Evolutionary conservation across 2,797 vertebrate species (phyloP).

Genomic region (Myotis vivesi): DNA sequence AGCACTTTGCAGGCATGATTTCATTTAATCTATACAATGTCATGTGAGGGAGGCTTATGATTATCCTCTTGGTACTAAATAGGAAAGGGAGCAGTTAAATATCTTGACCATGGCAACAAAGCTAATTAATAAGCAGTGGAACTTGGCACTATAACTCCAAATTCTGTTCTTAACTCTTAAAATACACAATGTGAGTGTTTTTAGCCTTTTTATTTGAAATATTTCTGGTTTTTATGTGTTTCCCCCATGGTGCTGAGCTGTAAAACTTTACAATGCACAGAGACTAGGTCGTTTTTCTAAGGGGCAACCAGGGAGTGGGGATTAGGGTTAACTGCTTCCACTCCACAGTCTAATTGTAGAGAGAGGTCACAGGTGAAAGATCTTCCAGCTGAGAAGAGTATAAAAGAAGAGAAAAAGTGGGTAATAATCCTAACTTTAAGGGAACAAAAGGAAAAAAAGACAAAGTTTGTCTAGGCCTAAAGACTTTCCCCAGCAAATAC

Average conservation of each 20-base stretch:
- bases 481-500: not conserved
- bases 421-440: not conserved
- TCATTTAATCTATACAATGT: not conserved
- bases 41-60: not conserved
- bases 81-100: not conserved
- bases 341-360: not conserved
- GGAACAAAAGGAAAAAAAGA: not conserved
- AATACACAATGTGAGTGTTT: not conserved
- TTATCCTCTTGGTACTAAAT: not conserved
- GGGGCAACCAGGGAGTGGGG: not conserved
- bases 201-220: slow-evolving; percentile 8
- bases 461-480: not conserved
- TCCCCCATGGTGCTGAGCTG: not conserved
- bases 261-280: slow-evolving; percentile 3
- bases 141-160: not conserved
- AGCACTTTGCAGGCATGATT: not conserved
- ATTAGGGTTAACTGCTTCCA: not conserved
- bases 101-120: not conserved
- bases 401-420: not conserved
- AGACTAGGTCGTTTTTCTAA: not conserved
- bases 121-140: not conserved
- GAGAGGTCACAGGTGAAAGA: not conserved
- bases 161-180: not conserved
- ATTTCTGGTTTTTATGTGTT: slow-evolving; percentile 7
- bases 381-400: not conserved